Percentiles rank a stretch among this genome's conserved stretches.
phyloP scores from a whole-genome alignment of 1,140 invertebrate species.

The Plodia interpunctella region DNA sequence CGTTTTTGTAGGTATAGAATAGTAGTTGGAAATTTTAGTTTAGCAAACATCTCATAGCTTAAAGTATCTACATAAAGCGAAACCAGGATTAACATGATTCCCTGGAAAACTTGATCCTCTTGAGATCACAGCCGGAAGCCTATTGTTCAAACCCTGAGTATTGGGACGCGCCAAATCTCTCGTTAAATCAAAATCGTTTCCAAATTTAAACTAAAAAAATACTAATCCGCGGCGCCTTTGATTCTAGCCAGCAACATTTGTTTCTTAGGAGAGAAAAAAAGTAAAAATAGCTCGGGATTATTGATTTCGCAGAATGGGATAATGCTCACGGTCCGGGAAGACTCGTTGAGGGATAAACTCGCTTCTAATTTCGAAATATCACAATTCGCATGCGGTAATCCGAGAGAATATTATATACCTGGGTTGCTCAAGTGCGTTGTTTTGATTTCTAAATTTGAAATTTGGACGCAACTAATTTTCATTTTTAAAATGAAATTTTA shows the following conservation, averaged over 20 bases:
- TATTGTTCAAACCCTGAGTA: slow-evolving; percentile 61
- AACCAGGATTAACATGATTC: slow-evolving; percentile 22
- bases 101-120: slow-evolving; percentile 45
- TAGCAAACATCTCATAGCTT: too few species aligned
- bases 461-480: background rate
- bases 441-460: background rate
- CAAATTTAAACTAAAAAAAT: slow-evolving; percentile 61
- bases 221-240: slow-evolving; percentile 69
- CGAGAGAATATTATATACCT: slow-evolving; percentile 58
- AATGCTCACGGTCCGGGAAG: slow-evolving; percentile 58
- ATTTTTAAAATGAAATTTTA: background rate
- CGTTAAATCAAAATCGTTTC: slow-evolving; percentile 64
- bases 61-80: too few species aligned
- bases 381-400: slow-evolving; percentile 51
- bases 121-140: slow-evolving; percentile 48
- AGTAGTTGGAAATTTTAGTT: too few species aligned
- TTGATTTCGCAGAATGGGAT: slow-evolving; percentile 68
- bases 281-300: slow-evolving; percentile 67
- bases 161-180: slow-evolving; percentile 59
- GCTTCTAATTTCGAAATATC: slow-evolving; percentile 60
- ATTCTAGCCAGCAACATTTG: slow-evolving; percentile 55
- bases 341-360: slow-evolving; percentile 65
- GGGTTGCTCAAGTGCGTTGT: slow-evolving; percentile 18
- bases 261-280: slow-evolving; percentile 37
- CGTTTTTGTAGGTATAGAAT: too few species aligned